A percentile compares a stretch with the other conserved stretches of the same genome.
phyloP scores from a whole-genome alignment of 1,140 invertebrate genomes.

The Cephus cinctus region DNA sequence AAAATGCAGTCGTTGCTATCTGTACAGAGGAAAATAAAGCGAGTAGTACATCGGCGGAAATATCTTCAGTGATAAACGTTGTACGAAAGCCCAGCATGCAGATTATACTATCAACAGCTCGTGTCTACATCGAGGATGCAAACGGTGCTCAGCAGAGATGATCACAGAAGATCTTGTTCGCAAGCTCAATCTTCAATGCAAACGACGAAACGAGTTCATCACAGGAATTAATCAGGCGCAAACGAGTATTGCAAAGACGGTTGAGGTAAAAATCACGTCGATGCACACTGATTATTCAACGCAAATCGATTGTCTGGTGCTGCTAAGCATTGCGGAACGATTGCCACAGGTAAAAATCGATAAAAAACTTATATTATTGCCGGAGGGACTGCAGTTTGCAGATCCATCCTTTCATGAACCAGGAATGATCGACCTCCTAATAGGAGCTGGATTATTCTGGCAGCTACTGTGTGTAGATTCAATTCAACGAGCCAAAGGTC shows the following conservation, averaged over 20 bases:
- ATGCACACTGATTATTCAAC: slow-evolving; percentile 8
- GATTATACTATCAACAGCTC: slow-evolving; percentile 20
- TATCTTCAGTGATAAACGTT: not conserved
- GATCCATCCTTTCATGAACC: slow-evolving; percentile 12
- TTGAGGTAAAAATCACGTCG: slow-evolving; percentile 17
- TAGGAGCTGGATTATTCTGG: slow-evolving; percentile 12
- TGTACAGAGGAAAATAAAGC: not conserved
- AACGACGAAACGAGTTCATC: slow-evolving; percentile 6
- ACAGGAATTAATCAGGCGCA: slow-evolving; percentile 17
- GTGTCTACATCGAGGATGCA: slow-evolving; percentile 17
- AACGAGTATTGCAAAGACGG: slow-evolving; percentile 6
- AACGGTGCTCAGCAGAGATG: slow-evolving; percentile 7
- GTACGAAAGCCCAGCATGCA: not conserved
- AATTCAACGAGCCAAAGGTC: not conserved
- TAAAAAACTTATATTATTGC: slow-evolving; percentile 3
- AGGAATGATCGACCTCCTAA: slow-evolving; percentile 7
- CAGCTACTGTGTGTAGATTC: not conserved
- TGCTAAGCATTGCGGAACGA: slow-evolving; percentile 16
- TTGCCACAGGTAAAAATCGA: slow-evolving; percentile 13
- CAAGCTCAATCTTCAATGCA: slow-evolving; percentile 11
- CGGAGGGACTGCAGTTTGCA: slow-evolving; percentile 7
- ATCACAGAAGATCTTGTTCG: slow-evolving; percentile 19
- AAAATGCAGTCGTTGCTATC: not conserved
- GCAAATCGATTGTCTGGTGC: slow-evolving; percentile 18
- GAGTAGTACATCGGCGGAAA: not conserved